Percentiles rank a stretch among this genome's conserved stretches.
These are phyloP conservation scores for Standfussiana lucernea DNA, from an alignment of 2,888 invertebrate genomes.

Conservation along the genomic window DNA sequence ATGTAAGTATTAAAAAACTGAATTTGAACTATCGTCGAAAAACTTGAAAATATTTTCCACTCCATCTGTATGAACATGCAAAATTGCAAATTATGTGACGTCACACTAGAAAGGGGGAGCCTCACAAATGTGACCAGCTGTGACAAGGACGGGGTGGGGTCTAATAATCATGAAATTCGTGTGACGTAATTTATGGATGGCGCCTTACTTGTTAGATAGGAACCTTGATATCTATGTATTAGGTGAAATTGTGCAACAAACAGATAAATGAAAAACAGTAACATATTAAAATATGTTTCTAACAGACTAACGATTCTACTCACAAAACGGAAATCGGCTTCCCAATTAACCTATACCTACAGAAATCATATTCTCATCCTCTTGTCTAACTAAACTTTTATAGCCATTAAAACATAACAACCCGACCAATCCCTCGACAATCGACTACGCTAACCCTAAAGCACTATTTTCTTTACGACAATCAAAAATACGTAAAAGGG, in stretches of 20 bases:
- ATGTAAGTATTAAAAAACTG: too few relatives aligned
- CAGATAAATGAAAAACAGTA: neutral
- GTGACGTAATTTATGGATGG: too few relatives aligned
- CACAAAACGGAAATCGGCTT: neutral
- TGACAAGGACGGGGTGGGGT: too few relatives aligned
- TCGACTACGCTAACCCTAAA: conserved; percentile 65
- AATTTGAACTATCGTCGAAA: too few relatives aligned
- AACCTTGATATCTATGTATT: neutral
- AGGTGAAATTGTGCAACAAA: neutral
- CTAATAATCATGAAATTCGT: too few relatives aligned
- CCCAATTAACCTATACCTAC: neutral
- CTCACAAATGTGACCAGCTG: too few relatives aligned
- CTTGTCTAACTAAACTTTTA: conserved; percentile 50
- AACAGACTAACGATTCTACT: neutral
- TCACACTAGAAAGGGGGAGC: too few relatives aligned
- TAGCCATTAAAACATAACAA: conserved; percentile 53
- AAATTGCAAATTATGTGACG: too few relatives aligned
- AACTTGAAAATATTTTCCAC: too few relatives aligned
- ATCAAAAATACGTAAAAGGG: conserved; percentile 79
- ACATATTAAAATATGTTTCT: too few relatives aligned
- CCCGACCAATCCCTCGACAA: conserved; percentile 51
- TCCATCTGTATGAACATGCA: too few relatives aligned
- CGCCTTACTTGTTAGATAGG: neutral
- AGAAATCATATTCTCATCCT: conserved; percentile 11
- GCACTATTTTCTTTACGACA: conserved; percentile 76